phyloP scores from a whole-genome alignment of 2,797 vertebrate genomes.

The Anguilla megastoma region DNA sequence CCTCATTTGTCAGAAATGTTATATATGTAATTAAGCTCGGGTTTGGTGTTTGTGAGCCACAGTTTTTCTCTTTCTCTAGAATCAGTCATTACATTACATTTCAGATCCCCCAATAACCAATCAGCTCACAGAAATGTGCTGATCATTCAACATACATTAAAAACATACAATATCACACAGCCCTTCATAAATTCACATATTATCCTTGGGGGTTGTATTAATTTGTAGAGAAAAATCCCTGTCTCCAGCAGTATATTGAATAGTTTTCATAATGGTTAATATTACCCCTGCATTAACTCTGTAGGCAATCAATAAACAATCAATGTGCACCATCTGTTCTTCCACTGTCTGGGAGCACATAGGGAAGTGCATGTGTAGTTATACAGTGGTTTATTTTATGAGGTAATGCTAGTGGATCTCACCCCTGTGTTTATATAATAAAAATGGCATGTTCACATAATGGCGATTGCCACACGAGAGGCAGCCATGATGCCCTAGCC shows the following conservation, averaged over 20 bases:
- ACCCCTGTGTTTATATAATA: background rate
- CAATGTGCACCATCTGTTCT: background rate
- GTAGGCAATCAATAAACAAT: background rate
- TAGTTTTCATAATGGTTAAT: background rate
- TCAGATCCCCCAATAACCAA: too few relatives aligned
- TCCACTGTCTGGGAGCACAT: background rate
- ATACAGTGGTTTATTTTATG: background rate
- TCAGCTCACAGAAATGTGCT: too few relatives aligned
- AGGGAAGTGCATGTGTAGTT: background rate
- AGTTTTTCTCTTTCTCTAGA: too few relatives aligned
- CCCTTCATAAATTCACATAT: constrained; percentile 39
- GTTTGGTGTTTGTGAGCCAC: too few relatives aligned
- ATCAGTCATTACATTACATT: too few relatives aligned
- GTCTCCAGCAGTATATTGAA: constrained; percentile 22
- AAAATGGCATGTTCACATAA: background rate
- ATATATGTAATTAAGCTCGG: background rate
- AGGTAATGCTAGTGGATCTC: background rate
- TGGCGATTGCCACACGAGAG: background rate
- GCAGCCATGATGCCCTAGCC: background rate
- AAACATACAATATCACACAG: background rate
- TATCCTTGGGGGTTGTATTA: constrained; percentile 55
- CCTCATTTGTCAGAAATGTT: too few relatives aligned
- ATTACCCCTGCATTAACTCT: background rate
- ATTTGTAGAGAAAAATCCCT: constrained; percentile 55
- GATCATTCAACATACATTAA: too few relatives aligned